phyloP scores from a whole-genome alignment of 35 echinoderm and acorn worm species.

The Lytechinus variegatus region DNA sequence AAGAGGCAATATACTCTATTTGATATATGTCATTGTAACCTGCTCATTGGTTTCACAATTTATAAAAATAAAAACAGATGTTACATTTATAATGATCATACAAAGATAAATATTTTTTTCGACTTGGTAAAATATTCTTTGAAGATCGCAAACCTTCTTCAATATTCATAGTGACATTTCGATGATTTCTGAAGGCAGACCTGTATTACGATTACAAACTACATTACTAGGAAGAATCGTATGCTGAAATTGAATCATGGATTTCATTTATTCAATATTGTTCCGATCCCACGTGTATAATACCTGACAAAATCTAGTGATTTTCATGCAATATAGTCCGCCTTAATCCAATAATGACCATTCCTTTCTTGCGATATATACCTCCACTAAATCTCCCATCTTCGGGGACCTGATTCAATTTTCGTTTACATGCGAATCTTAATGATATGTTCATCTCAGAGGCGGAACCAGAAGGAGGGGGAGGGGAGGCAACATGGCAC shows the following conservation, averaged over 20 bases:
- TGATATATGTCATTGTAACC: too few relatives aligned
- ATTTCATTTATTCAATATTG: not conserved
- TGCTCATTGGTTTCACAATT: too few relatives aligned
- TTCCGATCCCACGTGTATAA: not conserved
- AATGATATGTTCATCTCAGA: not conserved
- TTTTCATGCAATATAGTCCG: not conserved
- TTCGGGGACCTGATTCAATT: not conserved
- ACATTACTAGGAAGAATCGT: not conserved
- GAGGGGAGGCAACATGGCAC: too few relatives aligned
- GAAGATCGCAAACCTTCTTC: not conserved
- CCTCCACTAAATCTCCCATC: not conserved
- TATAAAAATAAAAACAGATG: too few relatives aligned
- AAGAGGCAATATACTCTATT: too few relatives aligned
- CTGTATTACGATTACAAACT: not conserved
- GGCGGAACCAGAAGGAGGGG: too few relatives aligned
- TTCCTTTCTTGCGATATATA: not conserved
- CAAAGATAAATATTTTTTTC: not conserved
- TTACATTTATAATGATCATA: not conserved
- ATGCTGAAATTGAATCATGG: not conserved
- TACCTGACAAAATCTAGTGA: not conserved
- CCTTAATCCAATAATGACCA: conserved; percentile 2
- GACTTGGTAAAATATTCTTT: not conserved
- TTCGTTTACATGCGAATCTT: not conserved
- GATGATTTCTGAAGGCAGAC: not conserved
- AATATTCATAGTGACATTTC: not conserved